Evolutionary conservation across 2,113 vertebrate species (phyloP), one percentile per base, ranked within the genome.

Genomic region (Peromyscus maniculatus): DNA sequence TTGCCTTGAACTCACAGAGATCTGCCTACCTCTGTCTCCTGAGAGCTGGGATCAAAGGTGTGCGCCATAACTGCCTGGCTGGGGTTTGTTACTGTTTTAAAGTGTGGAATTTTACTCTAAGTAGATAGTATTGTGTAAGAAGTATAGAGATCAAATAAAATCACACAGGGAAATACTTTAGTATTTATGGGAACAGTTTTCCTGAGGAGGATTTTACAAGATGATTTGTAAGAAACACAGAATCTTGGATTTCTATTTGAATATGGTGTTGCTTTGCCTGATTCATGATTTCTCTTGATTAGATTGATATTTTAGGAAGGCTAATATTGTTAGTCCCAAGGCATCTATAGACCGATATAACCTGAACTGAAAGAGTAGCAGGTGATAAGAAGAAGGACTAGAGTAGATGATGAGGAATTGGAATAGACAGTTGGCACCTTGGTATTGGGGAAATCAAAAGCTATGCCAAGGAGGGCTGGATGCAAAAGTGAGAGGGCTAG

Each of bases 221-320:
- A 80, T 91, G 75, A 89, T 96, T 91, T 93, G 33, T 28, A 92
- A 62, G 71, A 59, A 95, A 90, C 52, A 93, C n/a, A 90, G 66
- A 93, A 79, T 77, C 49, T 82, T 86, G n/a, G 21, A 75, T 93
- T 94, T 49, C 5, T 93, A 0, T 82, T 89, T 91, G 43, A 95
- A n/a, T 92, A 15, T 78, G 59, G 10, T 96, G n/a, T 71, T 79
- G 46, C n/a, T 95, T 89, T 89, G n/a, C 33, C 52, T 74, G 71
- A 64, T 91, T 28, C 9, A 49, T 93, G 87, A 74, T 89, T 96
- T 96, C n/a, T 94, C 19, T 95, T 92, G 57, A 36, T 78, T 97
- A 87, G 49, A 28, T 91, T 77, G 16, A 7, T 78, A 66, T n/a
- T 86, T 67, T 17, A 72, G 77, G 87, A 95, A 39, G 52, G 93